phyloP scores from a whole-genome alignment of 2,113 vertebrate genomes.

The Phylloscopus trochilus region DNA sequence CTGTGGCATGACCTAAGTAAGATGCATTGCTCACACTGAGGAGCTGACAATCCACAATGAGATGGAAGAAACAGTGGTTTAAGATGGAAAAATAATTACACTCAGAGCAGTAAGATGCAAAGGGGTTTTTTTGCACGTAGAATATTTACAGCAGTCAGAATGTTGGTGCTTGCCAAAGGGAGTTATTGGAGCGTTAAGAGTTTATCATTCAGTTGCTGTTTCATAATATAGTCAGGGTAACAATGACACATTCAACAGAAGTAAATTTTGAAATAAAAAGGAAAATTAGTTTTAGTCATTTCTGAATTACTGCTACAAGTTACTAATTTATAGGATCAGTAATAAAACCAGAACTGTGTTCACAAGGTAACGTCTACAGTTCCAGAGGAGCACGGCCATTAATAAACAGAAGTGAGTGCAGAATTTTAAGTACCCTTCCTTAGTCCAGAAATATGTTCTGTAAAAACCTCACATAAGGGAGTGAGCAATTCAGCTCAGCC shows the following conservation, averaged over 20 bases:
- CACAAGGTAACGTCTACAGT: background rate
- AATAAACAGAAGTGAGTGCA: constrained; percentile 32
- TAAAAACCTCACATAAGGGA: constrained; percentile 37
- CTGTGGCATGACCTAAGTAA: background rate
- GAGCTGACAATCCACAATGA: background rate
- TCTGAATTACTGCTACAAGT: constrained; percentile 6
- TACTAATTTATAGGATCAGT: constrained; percentile 14
- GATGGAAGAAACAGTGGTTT: background rate
- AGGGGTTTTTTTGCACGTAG: background rate
- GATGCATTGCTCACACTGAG: background rate
- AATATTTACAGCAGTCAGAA: background rate
- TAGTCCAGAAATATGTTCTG: constrained; percentile 31
- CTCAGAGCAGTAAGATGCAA: background rate
- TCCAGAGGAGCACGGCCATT: background rate
- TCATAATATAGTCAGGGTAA: background rate
- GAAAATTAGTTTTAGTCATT: constrained; percentile 38
- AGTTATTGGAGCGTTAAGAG: background rate
- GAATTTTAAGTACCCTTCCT: constrained; percentile 52
- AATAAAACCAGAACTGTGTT: constrained; percentile 43
- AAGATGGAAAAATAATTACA: background rate
- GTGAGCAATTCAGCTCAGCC: constrained; percentile 32
- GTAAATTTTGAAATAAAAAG: constrained; percentile 38
- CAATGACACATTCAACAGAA: background rate
- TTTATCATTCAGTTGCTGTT: background rate
- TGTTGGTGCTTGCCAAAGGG: background rate